Evolutionary conservation across 2,113 vertebrate species (phyloP).

Genomic region (Mungos mungo): DNA sequence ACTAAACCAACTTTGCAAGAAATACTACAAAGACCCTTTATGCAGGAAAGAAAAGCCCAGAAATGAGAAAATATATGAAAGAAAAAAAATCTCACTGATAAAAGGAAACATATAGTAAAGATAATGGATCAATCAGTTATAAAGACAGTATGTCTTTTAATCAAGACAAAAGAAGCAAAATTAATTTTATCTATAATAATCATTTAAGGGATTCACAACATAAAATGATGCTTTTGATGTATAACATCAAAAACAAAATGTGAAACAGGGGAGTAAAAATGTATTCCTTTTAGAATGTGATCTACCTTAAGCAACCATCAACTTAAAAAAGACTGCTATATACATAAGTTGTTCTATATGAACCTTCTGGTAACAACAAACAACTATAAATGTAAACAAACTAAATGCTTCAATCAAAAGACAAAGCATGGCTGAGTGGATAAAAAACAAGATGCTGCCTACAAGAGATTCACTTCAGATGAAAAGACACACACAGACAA

Average conservation of each 20-base stretch:
- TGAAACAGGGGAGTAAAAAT: background rate
- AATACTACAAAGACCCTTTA: background rate
- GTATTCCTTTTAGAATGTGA: background rate
- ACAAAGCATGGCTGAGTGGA: background rate
- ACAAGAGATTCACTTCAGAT: background rate
- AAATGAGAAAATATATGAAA: background rate
- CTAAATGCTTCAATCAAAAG: background rate
- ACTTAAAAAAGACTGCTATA: background rate
- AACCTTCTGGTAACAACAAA: background rate
- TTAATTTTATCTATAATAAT: background rate
- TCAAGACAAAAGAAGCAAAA: background rate
- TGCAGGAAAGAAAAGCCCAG: background rate
- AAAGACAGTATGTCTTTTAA: background rate
- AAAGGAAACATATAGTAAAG: background rate
- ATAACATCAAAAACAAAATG: background rate
- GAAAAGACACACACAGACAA: background rate
- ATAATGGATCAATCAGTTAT: background rate
- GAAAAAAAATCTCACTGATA: background rate
- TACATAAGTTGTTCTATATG: background rate
- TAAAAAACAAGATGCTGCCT: background rate
- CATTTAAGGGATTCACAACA: background rate
- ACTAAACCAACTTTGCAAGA: background rate
- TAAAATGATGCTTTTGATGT: background rate
- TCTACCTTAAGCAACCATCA: background rate
- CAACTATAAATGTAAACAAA: background rate